Evolutionary conservation across 1,140 invertebrate species (phyloP).

Genomic region (Batillaria attramentaria): DNA sequence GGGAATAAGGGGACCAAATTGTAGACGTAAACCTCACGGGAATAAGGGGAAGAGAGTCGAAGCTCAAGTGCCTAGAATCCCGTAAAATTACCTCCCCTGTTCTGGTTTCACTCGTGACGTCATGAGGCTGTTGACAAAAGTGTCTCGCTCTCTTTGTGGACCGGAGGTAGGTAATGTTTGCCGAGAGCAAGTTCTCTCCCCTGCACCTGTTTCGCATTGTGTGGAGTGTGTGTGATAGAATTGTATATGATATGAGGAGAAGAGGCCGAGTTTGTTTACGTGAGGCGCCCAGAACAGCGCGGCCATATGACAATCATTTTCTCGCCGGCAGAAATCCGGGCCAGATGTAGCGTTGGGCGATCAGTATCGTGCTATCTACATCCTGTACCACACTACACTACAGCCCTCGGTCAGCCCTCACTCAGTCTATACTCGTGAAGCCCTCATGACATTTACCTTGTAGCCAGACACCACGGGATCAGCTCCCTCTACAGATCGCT

Average conservation of each 20-base stretch:
- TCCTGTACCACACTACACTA: too few species aligned
- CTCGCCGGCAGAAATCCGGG: constrained; percentile 4
- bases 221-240: constrained; percentile 11
- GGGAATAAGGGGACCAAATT: too few species aligned
- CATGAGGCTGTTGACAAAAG: too few species aligned
- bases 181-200: not conserved
- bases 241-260: constrained; percentile 24
- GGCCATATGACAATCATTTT: constrained; percentile 26
- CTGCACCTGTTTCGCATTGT: not conserved
- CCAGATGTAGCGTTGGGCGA: constrained; percentile 23
- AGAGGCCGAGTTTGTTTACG: constrained; percentile 18
- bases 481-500: not conserved
- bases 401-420: not conserved
- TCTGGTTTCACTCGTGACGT: too few species aligned
- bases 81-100: too few species aligned
- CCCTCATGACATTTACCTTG: not conserved
- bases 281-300: not conserved
- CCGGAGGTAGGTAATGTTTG: too few species aligned
- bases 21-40: too few species aligned
- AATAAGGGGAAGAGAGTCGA: too few species aligned
- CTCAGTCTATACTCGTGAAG: not conserved
- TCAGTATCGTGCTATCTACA: too few species aligned
- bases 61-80: too few species aligned
- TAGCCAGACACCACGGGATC: not conserved
- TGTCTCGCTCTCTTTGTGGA: too few species aligned